Evolutionary conservation across 2,113 vertebrate species (phyloP), one percentile per base, ranked within the genome.

Genomic region (Anhinga rufa): DNA sequence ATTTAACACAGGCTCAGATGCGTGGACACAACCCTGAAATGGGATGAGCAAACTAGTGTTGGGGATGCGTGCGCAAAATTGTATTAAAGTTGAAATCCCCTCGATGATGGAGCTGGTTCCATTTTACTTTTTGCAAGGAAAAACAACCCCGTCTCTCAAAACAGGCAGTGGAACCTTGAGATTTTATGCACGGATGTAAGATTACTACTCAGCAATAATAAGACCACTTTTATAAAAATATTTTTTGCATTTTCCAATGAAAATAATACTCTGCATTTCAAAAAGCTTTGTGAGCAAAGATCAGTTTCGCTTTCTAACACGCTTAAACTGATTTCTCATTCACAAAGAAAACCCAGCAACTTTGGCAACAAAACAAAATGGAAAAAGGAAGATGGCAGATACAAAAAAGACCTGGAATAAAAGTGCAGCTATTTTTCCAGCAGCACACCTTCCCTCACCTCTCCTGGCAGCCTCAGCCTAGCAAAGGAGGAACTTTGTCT

Each of bases 1-100:
- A 36, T 21, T 21, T 55, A 17, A 32, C 20, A 14, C 17, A 10
- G 0, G 7, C 80, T 88, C 31, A 21, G 85, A 22, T 3, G 15
- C 6, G 4, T 12, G 26, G 61, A 10, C 78, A 26, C 24, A 70
- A 17, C 82, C 88, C 90, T 70, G 71, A 31, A 40, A 42, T 1
- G 15, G 76, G 75, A 5, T 16, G 19, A 87, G 54, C 69, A 36
- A 84, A 60, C 20, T 0, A 6, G 34, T 4, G 62, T 4, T 74
- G 42, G 28, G 48, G 40, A 51, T 4, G 1, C 0, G 0, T 7
- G 26, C 28, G 78, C 2, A 7, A n/a, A 90, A 62, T 3, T 4
- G 22, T 24, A 28, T 8, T 51, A 1, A 57, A 90, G 46, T 12
- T 34, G 60, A 66, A 83, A 90, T 15, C 12, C 58, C 46, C 38